Percentiles rank a stretch among this genome's conserved stretches.
phyloP scores from a whole-genome alignment of 2,888 invertebrate species.

The Autographa pulchrina region DNA sequence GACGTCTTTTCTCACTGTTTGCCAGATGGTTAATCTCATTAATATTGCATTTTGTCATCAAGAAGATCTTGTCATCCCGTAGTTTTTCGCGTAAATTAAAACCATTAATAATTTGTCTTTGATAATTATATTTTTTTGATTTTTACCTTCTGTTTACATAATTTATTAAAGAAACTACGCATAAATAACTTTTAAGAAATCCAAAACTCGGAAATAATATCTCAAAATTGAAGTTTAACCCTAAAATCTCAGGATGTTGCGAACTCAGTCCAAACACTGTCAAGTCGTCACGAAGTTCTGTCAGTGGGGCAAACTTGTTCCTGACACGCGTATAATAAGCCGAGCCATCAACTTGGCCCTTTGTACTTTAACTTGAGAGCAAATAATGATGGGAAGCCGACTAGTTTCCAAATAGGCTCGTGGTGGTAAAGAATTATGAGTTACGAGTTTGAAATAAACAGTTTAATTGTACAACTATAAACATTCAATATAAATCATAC shows the following conservation, averaged over 20 bases:
- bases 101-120: too few species aligned
- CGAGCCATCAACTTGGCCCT: conserved; percentile 15
- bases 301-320: conserved; percentile 43
- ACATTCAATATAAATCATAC: too few species aligned
- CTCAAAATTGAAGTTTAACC: conserved; percentile 23
- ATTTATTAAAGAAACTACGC: too few species aligned
- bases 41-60: too few species aligned
- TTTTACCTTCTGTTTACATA: too few species aligned
- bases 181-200: neutral
- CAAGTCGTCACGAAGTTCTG: conserved; percentile 48
- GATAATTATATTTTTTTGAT: too few species aligned
- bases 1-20: neutral
- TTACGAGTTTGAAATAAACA: too few species aligned
- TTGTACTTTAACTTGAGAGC: conserved; percentile 16
- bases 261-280: conserved; percentile 35
- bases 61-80: too few species aligned
- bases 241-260: conserved; percentile 32
- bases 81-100: too few species aligned
- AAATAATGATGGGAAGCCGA: conserved; percentile 18
- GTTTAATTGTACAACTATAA: too few species aligned
- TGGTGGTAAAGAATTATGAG: neutral
- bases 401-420: neutral
- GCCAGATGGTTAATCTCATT: too few species aligned
- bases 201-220: conserved; percentile 15
- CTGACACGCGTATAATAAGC: conserved; percentile 36